Base-by-base conservation (phyloP, 2,113 vertebrate genomes). In the Sphyrna mokarran region DNA sequence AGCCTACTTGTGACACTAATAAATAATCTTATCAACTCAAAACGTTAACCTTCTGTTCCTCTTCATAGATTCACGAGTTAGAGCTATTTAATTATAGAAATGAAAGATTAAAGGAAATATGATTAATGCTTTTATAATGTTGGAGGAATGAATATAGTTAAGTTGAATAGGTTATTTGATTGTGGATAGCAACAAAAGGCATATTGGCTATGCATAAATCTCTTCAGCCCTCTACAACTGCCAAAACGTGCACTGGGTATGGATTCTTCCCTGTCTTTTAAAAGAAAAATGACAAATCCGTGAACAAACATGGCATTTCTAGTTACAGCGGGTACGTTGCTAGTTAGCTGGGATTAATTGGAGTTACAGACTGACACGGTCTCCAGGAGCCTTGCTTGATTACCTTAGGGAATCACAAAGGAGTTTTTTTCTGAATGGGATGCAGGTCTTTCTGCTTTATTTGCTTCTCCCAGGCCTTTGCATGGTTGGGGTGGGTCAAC, bases 311-410 rank as follows among this genome's bases (percentile, higher is more conserved):
- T 33, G 10, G 54, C 54, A 61, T 90, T 43, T n/a, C 87, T 33
- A 61, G 26, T 61, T 90, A 58, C 26, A 83, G 87, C 3, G 14
- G 26, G 54, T 61, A 63, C 29, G 11, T 61, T 90, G 87, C 87
- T 61, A 90, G 87, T 90, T 90, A 63, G 54, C 54, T 90, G 48
- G 87, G 87, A 90, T 90, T 61, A 90, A 90, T 33, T 90, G 29
- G 26, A 90, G 54, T 61, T 29, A 90, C 13, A 58, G 54, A 16
- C 54, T 90, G 87, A 61, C 87, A 90, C 26, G 22, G 40, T 87
- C 40, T 90, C 87, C 48, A 90, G 87, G 26, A 90, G 54, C 26
- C 54, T 61, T 33, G 54, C 54, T 90, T 33, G 26, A 90, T 61
- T 90, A 63, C 26, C 54, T 89, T 29, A 58, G 11, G 26, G 26